Conservation (phyloP, 1,140 invertebrate genomes). For the Drepana arcuata region DNA sequence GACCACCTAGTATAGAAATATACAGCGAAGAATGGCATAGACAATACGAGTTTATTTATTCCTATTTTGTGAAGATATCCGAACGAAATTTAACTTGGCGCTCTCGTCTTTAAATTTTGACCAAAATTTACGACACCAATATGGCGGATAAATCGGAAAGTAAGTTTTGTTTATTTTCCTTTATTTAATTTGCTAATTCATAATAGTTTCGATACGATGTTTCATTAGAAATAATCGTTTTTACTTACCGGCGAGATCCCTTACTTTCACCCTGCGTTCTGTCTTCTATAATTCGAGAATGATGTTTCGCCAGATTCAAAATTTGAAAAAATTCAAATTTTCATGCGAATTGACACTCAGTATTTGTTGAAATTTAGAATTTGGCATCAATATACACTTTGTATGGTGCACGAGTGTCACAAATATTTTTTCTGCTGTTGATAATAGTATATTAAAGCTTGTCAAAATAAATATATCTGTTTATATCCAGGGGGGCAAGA, state of each 20-base stretch:
- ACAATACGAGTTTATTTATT: too few species aligned
- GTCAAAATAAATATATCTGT: too few species aligned
- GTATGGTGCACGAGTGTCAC: slow-evolving; percentile 2
- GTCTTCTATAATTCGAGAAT: too few species aligned
- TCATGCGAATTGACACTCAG: slow-evolving; percentile 38
- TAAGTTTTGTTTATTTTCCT: too few species aligned
- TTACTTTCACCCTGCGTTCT: too few species aligned
- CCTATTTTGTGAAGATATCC: slow-evolving; percentile 14
- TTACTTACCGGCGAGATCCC: too few species aligned
- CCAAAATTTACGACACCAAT: slow-evolving; percentile 73
- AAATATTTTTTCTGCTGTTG: slow-evolving; percentile 16
- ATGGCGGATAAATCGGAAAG: slow-evolving; percentile 85
- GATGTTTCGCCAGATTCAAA: slow-evolving; percentile 47
- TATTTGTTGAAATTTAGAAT: slow-evolving; percentile 27
- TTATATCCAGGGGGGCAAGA: slow-evolving; percentile 46
- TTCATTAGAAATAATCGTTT: too few species aligned
- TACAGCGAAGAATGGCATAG: too few species aligned
- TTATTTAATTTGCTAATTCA: slow-evolving; percentile 13
- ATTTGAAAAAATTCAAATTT: slow-evolving; percentile 73
- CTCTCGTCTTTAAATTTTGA: slow-evolving; percentile 61
- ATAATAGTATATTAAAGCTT: too few species aligned
- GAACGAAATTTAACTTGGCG: slow-evolving; percentile 41
- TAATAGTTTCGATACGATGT: too few species aligned
- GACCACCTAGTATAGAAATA: too few species aligned
- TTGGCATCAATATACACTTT: too few species aligned